A percentile compares a stretch with the other conserved stretches of the same genome.
These are phyloP conservation scores for Tenebrosternarchus preto DNA, from an alignment of 2,113 vertebrate genomes.

Conservation along the genomic window DNA sequence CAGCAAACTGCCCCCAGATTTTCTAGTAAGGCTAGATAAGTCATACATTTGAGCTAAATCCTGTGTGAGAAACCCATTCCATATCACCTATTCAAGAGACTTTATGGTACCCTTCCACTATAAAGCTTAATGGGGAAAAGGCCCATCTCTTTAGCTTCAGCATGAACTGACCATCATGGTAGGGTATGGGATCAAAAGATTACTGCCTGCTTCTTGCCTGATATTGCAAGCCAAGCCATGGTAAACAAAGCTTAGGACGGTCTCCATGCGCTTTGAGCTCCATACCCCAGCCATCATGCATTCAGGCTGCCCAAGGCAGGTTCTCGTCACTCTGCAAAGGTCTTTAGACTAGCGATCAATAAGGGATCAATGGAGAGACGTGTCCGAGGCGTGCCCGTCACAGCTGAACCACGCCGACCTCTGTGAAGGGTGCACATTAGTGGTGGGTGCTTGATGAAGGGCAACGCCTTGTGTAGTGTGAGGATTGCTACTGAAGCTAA, in stretches of 20 bases:
- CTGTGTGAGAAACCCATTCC: background rate
- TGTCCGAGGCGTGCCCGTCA: background rate
- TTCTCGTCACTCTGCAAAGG: conserved; percentile 28
- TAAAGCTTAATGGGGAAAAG: background rate
- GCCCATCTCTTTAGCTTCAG: conserved; percentile 4
- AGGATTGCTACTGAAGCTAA: conserved; percentile 12
- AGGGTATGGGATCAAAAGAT: conserved; percentile 19
- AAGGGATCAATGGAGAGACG: conserved; percentile 13
- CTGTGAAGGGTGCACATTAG: conserved; percentile 23
- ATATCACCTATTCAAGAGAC: conserved; percentile 5
- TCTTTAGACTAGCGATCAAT: conserved; percentile 47
- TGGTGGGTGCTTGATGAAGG: conserved; percentile 43
- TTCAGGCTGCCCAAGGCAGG: conserved; percentile 1
- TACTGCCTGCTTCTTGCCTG: conserved; percentile 14
- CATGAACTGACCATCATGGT: conserved; percentile 3
- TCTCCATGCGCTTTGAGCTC: conserved; percentile 6
- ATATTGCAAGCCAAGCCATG: conserved; percentile 17
- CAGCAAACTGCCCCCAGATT: too few relatives aligned
- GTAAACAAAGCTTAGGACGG: conserved; percentile 22
- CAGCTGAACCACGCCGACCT: conserved; percentile 15
- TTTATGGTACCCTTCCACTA: background rate
- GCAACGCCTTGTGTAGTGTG: conserved; percentile 18
- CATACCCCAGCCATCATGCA: conserved; percentile 10
- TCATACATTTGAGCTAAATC: too few relatives aligned
- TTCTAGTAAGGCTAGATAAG: too few relatives aligned